A percentile compares a stretch with the other conserved stretches of the same genome.
These are phyloP conservation scores for Arremon aurantiirostris DNA, from an alignment of 2,797 vertebrate species.

Conservation along the genomic window DNA sequence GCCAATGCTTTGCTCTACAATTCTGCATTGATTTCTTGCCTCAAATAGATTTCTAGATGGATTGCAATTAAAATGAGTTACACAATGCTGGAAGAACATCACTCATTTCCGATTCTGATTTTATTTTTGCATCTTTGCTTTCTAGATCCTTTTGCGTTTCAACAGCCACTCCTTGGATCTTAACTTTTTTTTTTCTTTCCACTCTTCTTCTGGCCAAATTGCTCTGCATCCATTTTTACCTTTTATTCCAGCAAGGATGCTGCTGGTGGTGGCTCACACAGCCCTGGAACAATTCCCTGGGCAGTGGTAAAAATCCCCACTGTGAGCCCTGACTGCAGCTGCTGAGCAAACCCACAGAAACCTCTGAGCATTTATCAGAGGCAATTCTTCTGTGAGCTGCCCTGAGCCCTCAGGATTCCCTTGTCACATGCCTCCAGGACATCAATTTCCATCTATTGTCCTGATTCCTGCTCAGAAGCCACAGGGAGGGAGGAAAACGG, in stretches of 20 bases:
- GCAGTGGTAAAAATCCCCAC: background rate
- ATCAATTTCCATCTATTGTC: background rate
- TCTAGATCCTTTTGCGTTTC: slow-evolving; percentile 11
- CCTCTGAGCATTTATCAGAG: background rate
- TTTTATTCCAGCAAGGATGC: background rate
- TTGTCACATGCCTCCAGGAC: background rate
- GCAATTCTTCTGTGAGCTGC: background rate
- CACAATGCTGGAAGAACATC: background rate
- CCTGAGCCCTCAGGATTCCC: background rate
- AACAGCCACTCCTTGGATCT: background rate
- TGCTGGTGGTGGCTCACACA: background rate
- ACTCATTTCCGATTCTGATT: background rate
- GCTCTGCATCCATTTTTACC: background rate
- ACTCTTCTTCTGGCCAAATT: background rate
- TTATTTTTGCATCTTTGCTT: slow-evolving; percentile 30
- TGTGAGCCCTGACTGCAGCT: background rate
- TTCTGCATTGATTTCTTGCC: slow-evolving; percentile 35
- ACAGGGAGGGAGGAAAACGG: background rate
- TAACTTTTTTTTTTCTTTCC: background rate
- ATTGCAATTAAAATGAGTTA: slow-evolving; percentile 44
- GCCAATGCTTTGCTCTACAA: background rate
- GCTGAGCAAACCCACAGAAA: background rate
- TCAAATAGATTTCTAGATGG: slow-evolving; percentile 49
- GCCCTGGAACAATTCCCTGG: background rate
- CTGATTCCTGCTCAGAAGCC: background rate